Conservation (phyloP, 2,888 invertebrate genomes). For the Drosophila recens region DNA sequence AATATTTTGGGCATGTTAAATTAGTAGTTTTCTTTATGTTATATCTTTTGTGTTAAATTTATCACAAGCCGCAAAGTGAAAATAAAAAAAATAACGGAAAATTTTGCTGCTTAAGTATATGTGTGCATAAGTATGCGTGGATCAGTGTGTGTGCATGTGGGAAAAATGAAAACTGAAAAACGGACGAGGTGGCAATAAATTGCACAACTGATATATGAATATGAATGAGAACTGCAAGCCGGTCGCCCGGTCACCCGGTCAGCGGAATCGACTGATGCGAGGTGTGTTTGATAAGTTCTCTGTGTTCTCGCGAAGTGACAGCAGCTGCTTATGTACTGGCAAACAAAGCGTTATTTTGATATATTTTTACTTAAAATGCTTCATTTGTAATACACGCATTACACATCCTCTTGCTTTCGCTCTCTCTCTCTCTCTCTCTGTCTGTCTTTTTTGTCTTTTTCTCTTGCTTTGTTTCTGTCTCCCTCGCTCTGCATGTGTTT, state of each 20-base stretch:
- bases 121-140: neutral
- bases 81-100: constrained; percentile 38
- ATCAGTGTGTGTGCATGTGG: constrained; percentile 1
- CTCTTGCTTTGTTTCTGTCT: neutral
- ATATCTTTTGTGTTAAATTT: constrained; percentile 35
- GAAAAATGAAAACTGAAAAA: constrained; percentile 32
- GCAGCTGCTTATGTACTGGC: constrained; percentile 6
- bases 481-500: constrained; percentile 5
- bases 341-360: constrained; percentile 22
- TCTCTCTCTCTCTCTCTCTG: neutral
- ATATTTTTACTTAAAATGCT: constrained; percentile 57
- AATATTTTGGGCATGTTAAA: neutral
- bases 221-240: constrained; percentile 53
- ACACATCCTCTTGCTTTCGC: constrained; percentile 26
- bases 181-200: constrained; percentile 58
- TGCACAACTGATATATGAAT: constrained; percentile 65
- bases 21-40: constrained; percentile 11
- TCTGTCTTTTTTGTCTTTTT: constrained; percentile 5
- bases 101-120: constrained; percentile 25
- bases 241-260: neutral
- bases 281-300: constrained; percentile 40
- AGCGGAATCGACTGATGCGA: constrained; percentile 36
- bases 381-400: constrained; percentile 49
- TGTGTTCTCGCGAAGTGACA: neutral
- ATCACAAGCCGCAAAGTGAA: constrained; percentile 32